A percentile compares a stretch with the other conserved stretches of the same genome.
Conservation (phyloP, 2,113 vertebrate genomes). For the Gobiocypris rarus region DNA sequence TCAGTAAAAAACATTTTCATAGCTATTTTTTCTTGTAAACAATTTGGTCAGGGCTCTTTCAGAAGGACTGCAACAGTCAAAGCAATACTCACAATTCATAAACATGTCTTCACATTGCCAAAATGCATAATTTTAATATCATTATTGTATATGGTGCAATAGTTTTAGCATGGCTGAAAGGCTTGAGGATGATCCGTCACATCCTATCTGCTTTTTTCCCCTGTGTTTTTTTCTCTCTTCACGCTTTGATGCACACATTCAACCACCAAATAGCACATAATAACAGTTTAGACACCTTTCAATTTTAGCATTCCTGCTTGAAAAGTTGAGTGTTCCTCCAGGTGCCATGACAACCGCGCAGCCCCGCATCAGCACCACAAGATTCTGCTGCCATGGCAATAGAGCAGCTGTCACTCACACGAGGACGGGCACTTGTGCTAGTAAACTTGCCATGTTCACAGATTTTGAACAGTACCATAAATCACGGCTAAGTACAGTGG, state of each 20-base stretch:
- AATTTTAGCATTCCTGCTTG: conserved; percentile 61
- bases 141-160: not conserved
- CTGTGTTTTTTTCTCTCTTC: conserved; percentile 48
- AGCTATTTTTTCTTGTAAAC: not conserved
- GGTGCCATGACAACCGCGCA: conserved; percentile 64
- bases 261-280: conserved; percentile 61
- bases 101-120: not conserved
- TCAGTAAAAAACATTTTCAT: too few relatives aligned
- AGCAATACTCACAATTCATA: not conserved
- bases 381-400: conserved; percentile 78
- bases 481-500: conserved; percentile 22
- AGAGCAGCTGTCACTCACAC: conserved; percentile 83
- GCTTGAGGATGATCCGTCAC: conserved; percentile 31
- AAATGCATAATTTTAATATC: not conserved
- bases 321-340: conserved; percentile 60
- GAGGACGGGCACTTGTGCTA: conserved; percentile 29
- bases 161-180: not conserved
- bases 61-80: not conserved
- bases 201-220: conserved; percentile 50
- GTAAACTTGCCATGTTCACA: not conserved
- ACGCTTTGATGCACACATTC: conserved; percentile 58
- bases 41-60: not conserved
- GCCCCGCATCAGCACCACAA: conserved; percentile 80
- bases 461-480: not conserved
- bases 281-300: conserved; percentile 67